Conservation (phyloP, 1,140 invertebrate species). For the Nephotettix cincticeps region DNA sequence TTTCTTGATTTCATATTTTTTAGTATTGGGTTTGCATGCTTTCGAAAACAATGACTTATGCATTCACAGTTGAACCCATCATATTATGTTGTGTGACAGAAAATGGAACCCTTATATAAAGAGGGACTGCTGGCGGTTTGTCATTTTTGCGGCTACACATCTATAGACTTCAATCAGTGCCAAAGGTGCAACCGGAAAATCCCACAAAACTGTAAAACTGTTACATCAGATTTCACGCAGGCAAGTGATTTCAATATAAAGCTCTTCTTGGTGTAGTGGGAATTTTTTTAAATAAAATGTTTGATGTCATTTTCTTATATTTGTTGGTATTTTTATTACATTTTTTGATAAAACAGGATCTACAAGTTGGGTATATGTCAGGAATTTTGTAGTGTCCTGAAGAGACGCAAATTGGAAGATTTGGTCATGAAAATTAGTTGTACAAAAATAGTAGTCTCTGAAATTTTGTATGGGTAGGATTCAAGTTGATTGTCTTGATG, state of each 20-base stretch:
- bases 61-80: no score
- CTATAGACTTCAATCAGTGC: conserved; percentile 69
- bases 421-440: no score
- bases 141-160: conserved; percentile 67
- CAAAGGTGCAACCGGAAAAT: conserved; percentile 59
- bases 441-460: no score
- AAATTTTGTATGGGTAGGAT: no score
- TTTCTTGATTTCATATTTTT: no score
- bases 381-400: neutral
- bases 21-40: no score
- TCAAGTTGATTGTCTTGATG: no score
- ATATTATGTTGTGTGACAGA: neutral
- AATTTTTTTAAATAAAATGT: no score
- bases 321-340: no score
- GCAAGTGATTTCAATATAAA: neutral
- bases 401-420: neutral
- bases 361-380: neutral
- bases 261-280: neutral
- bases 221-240: conserved; percentile 38
- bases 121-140: conserved; percentile 54
- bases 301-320: no score
- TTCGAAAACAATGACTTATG: no score
- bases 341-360: no score
- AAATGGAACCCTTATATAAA: neutral
- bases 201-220: conserved; percentile 53